Base-by-base conservation (phyloP, 2,888 invertebrate genomes). In the Drosophila putrida region DNA sequence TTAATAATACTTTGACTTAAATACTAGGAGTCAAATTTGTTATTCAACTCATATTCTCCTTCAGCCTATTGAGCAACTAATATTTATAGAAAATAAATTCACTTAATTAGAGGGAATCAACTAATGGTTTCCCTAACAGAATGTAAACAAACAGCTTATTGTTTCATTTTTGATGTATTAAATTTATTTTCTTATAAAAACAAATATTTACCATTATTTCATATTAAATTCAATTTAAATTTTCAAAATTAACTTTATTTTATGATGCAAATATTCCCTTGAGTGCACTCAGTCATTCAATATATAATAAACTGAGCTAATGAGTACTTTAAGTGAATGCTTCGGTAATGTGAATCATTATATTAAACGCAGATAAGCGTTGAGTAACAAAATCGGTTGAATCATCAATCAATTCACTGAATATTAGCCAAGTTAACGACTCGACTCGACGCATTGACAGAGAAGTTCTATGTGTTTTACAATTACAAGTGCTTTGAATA, bases 361-460 rank as follows among this genome's bases (percentile, higher is more conserved):
- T 49, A 8, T 25, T 44, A 6, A 41, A 39, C 25, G 31, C 41
- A 20, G 58, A 62, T 62, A 46, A 68, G 62, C 41, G 33, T 36
- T 44, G 15, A 6, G 10, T 43, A 20, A 57, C 44, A 15, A 47
- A 60, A 64, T 68, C 68, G 49, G 63, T 63, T 38, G 60, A 63
- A 46, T 75, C 75, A 75, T 75, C 75, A 67, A 75, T 75, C 75
- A 75, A 59, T 53, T 11, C 13, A 9, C 15, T 38, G 49, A 38
- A 63, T 63, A 68, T 75, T 53, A 71, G 63, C 68, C 43, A 39
- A 61, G 63, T 35, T 71, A 54, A 43, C 28, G 39, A 20, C 20
- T 11, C 33, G 3, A 20, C 1, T 11, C 33, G 3, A 20, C 1
- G 33, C 39, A 39, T 20, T 41, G 11, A 8, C 28, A 15, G 20